Percentiles rank a stretch among this genome's conserved stretches.
Conservation (phyloP, 2,113 vertebrate species). For the Egretta garzetta region DNA sequence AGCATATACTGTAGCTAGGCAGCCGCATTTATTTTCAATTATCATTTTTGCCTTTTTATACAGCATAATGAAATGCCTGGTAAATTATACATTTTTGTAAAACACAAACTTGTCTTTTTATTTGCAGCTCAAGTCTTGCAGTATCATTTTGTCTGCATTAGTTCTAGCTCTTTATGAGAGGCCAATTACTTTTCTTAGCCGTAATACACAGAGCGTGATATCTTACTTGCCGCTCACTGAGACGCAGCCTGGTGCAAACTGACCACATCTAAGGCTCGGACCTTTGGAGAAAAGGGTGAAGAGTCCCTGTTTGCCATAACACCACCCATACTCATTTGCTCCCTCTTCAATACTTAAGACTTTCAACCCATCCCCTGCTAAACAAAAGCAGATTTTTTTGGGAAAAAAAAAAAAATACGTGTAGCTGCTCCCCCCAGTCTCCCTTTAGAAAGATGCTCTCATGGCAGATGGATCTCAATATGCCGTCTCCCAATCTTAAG, state of each 20-base stretch:
- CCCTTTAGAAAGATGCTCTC: conserved; percentile 58
- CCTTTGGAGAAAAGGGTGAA: neutral
- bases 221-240: neutral
- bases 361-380: conserved; percentile 27
- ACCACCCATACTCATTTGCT: neutral
- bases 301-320: neutral
- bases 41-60: conserved; percentile 67
- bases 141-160: conserved; percentile 51
- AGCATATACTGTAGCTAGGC: conserved; percentile 55
- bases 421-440: conserved; percentile 43
- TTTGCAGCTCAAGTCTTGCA: conserved; percentile 53
- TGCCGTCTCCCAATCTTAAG: conserved; percentile 67
- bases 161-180: conserved; percentile 54
- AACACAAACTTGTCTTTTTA: conserved; percentile 62
- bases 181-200: conserved; percentile 24
- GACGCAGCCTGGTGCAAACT: neutral
- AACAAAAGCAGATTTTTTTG: conserved; percentile 67
- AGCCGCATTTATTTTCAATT: conserved; percentile 69
- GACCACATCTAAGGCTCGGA: neutral
- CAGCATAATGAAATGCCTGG: conserved; percentile 65
- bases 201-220: neutral
- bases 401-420: neutral
- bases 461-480: conserved; percentile 75
- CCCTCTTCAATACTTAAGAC: neutral
- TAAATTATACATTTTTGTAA: conserved; percentile 67